Evolutionary conservation across 2,113 vertebrate genomes (phyloP), one percentile per base, ranked within the genome.

Genomic region (Aegotheles bennettii): DNA sequence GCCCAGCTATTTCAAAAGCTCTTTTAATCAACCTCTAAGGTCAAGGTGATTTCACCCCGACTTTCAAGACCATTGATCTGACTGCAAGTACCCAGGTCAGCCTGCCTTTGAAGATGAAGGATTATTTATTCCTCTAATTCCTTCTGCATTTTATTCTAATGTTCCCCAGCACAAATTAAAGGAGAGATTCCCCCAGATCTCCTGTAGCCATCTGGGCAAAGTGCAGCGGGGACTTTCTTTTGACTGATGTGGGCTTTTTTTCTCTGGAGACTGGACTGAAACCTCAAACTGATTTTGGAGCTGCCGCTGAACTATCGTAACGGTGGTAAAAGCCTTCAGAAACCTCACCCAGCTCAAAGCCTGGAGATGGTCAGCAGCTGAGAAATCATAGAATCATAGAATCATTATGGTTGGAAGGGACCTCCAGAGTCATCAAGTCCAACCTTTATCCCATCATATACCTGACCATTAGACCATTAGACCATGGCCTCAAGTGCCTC

Each of bases 71-170:
- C 48, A 3, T 64, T 94, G 90, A 94, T 90, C 80, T 43, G 50
- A 36, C 86, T 91, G 76, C 42, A n/a, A 89, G 77, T 48, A 63
- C 42, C 73, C 83, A 63, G 86, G 71, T 89, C 68, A 43, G 48
- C 23, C 85, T 89, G 64, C 80, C 93, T 95, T 95, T 95, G 95
- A 97, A 95, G 92, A 83, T 42, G 51, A 2, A 76, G 86, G 67
- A 93, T 92, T 93, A 91, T 92, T 94, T 92, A 93, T 95, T 91
- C 48, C 48, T 94, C 74, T 93, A 94, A 95, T 92, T 97, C 92
- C 26, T 43, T 65, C 65, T 47, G 53, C 67, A 89, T 29, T 94
- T 96, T 97, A 81, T 91, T 83, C 5, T 77, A 25, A 87, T 47
- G 7, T 68, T 70, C n/a, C 43, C 57, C 4, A 9, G 43, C 36